Evolutionary conservation across 2,888 invertebrate species (phyloP).

Genomic region (Athetis lepigone): DNA sequence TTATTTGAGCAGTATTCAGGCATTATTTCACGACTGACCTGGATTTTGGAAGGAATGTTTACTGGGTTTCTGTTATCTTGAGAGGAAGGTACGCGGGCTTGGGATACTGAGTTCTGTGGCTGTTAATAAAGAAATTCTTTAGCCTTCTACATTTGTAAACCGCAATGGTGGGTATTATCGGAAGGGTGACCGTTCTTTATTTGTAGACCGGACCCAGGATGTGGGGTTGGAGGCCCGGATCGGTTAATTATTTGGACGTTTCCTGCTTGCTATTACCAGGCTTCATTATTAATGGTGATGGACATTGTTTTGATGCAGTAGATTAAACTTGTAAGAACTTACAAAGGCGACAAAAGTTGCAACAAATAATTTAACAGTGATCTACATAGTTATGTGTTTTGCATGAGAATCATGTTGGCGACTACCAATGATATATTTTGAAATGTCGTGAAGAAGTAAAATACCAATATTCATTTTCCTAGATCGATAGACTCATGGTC

Average conservation of each 20-base stretch:
- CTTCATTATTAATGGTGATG: neutral
- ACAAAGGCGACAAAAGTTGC: neutral
- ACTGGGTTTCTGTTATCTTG: slow-evolving; percentile 37
- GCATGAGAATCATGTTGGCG: too few species aligned
- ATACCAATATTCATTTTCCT: too few species aligned
- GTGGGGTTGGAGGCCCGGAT: neutral
- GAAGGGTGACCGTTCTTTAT: neutral
- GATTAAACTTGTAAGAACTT: too few species aligned
- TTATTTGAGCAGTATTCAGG: slow-evolving; percentile 24
- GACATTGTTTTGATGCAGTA: neutral
- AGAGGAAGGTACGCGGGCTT: slow-evolving; percentile 5
- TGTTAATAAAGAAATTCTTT: slow-evolving; percentile 12
- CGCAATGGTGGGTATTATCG: neutral
- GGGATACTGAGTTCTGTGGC: slow-evolving; percentile 3
- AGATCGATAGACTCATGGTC: too few species aligned
- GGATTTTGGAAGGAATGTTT: slow-evolving; percentile 52
- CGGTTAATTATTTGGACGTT: neutral
- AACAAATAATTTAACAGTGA: neutral
- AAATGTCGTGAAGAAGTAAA: too few species aligned
- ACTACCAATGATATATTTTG: too few species aligned
- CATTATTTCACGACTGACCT: slow-evolving; percentile 54
- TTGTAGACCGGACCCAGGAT: neutral
- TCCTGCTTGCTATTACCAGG: neutral
- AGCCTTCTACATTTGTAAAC: neutral
- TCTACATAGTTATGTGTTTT: neutral